Conservation (phyloP, 2,888 invertebrate species). For the Taenaris catops region DNA sequence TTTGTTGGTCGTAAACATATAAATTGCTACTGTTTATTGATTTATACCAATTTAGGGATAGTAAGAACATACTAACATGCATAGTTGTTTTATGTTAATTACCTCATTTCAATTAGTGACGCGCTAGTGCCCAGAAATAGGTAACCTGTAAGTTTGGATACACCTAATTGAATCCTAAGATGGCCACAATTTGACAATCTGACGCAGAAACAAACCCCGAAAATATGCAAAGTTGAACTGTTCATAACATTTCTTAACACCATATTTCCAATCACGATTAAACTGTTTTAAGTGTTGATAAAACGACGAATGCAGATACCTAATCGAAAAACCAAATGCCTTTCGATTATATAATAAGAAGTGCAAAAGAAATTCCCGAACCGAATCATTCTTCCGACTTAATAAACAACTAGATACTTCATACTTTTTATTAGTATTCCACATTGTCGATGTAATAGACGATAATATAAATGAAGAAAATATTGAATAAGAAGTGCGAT, state of each 20-base stretch:
- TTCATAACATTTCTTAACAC: background rate
- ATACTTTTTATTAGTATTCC: constrained; percentile 13
- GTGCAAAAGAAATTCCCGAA: constrained; percentile 1
- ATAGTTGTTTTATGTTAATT: no score
- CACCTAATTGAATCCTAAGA: no score
- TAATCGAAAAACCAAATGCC: constrained; percentile 2
- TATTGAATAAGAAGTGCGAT: constrained; percentile 17
- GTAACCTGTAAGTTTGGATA: no score
- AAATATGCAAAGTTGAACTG: no score
- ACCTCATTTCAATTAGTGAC: no score
- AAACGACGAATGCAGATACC: constrained; percentile 1
- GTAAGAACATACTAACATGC: no score
- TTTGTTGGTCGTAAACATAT: background rate
- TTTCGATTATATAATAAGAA: no score
- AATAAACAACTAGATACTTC: constrained; percentile 1
- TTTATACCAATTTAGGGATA: no score
- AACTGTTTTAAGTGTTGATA: constrained; percentile 3
- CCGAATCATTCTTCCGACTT: constrained; percentile 1
- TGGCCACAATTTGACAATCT: no score
- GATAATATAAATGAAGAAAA: constrained; percentile 16
- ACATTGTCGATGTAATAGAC: constrained; percentile 13
- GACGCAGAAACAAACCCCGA: no score
- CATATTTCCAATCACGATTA: constrained; percentile 3
- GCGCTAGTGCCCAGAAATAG: no score
- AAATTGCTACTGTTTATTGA: background rate